Conservation (phyloP, 2,113 vertebrate species). For the Poeciliopsis retropinna region DNA sequence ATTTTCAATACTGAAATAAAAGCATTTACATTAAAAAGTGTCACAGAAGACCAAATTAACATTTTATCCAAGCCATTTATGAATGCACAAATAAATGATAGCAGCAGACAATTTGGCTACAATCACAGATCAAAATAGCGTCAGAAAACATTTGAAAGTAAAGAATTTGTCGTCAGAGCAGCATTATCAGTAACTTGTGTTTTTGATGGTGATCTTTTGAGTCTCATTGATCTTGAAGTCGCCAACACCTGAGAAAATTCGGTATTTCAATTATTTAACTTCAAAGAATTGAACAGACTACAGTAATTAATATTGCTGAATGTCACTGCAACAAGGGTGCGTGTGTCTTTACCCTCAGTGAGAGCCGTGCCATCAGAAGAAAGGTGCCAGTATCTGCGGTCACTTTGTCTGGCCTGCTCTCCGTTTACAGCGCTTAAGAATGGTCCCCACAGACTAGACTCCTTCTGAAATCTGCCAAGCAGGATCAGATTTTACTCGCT, state of each 20-base stretch:
- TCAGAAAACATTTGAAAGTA: background rate
- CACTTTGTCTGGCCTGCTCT: slow-evolving; percentile 70
- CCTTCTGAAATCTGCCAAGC: slow-evolving; percentile 81
- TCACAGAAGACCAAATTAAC: slow-evolving; percentile 16
- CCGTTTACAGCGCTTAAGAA: slow-evolving; percentile 85
- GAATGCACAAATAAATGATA: slow-evolving; percentile 1
- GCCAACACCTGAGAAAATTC: slow-evolving; percentile 78
- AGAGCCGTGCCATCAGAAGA: slow-evolving; percentile 70
- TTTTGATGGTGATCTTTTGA: slow-evolving; percentile 84
- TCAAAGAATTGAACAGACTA: background rate
- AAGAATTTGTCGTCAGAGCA: background rate
- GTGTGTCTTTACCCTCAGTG: slow-evolving; percentile 80
- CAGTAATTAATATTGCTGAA: background rate
- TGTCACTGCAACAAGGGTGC: background rate
- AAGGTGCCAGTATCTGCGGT: slow-evolving; percentile 87
- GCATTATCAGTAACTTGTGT: slow-evolving; percentile 69
- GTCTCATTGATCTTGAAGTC: slow-evolving; percentile 82
- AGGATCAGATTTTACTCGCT: slow-evolving; percentile 5
- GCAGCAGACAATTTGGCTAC: slow-evolving; percentile 4
- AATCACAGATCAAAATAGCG: slow-evolving; percentile 26
- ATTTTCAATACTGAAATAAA: background rate
- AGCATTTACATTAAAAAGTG: slow-evolving; percentile 2
- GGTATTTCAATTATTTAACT: background rate
- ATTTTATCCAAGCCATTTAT: background rate
- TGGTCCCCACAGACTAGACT: slow-evolving; percentile 84